Percentiles rank a stretch among this genome's conserved stretches.
Conservation (phyloP, 1,140 invertebrate genomes). For the Drosophila tsacasi region DNA sequence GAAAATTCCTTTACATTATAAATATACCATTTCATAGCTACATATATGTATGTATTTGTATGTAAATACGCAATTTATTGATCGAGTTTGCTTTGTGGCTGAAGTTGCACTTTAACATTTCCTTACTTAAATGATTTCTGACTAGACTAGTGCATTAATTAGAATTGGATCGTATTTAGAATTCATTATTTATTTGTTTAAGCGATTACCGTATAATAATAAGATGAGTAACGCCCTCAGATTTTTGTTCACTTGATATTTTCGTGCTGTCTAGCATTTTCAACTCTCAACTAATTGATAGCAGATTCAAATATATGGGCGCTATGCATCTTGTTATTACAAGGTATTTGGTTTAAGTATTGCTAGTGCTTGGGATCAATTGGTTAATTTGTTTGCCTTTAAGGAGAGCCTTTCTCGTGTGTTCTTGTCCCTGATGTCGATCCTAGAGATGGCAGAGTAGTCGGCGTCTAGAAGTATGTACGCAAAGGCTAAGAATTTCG, state of each 20-base stretch:
- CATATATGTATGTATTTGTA: conserved; percentile 35
- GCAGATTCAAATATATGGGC: background rate
- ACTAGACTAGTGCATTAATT: conserved; percentile 76
- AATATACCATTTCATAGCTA: conserved; percentile 57
- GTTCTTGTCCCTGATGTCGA: conserved; percentile 5
- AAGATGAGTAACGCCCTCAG: background rate
- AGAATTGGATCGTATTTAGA: conserved; percentile 70
- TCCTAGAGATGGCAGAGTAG: conserved; percentile 33
- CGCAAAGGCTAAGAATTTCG: background rate
- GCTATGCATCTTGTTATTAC: background rate
- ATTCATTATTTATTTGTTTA: conserved; percentile 32
- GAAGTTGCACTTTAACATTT: conserved; percentile 64
- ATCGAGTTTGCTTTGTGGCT: conserved; percentile 52
- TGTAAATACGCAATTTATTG: conserved; percentile 53
- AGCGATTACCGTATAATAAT: background rate
- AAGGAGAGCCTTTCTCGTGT: conserved; percentile 18
- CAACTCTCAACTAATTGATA: background rate
- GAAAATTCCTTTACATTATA: conserved; percentile 66
- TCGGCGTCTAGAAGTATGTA: background rate
- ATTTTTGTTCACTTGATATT: background rate
- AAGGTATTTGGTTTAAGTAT: conserved; percentile 39
- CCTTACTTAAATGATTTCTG: conserved; percentile 75
- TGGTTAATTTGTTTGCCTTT: conserved; percentile 16
- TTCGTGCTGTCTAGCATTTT: background rate
- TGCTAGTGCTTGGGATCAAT: conserved; percentile 46